Percentiles rank a stretch among this genome's conserved stretches.
phyloP scores from a whole-genome alignment of 2,888 invertebrate species.

The Nebria salina region DNA sequence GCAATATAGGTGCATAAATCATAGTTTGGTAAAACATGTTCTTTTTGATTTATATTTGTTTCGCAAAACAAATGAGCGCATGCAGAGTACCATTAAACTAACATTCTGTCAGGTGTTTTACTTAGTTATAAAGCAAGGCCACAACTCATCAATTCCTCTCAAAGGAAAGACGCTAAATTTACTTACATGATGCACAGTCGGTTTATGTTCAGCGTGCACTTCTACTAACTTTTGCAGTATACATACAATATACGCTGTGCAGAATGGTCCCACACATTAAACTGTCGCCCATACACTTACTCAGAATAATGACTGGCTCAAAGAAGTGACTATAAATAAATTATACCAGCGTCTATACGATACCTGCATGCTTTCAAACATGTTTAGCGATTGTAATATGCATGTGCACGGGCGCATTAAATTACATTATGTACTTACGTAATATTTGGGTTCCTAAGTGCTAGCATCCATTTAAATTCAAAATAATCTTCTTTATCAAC shows the following conservation, averaged over 20 bases:
- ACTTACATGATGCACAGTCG: background rate
- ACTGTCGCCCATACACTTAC: constrained; percentile 7
- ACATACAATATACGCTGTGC: background rate
- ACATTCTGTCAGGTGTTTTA: constrained; percentile 4
- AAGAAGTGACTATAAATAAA: constrained; percentile 13
- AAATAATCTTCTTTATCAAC: too few species aligned
- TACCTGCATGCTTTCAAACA: constrained; percentile 1
- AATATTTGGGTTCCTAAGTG: background rate
- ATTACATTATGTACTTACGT: background rate
- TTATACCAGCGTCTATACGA: background rate
- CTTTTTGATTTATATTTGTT: background rate
- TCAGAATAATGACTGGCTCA: constrained; percentile 16
- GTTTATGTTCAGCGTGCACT: constrained; percentile 7
- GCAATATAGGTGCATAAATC: too few species aligned
- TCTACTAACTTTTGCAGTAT: background rate
- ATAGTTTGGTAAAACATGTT: too few species aligned
- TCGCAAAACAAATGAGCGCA: background rate
- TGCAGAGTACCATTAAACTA: constrained; percentile 3
- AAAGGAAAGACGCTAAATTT: constrained; percentile 16
- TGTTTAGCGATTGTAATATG: background rate
- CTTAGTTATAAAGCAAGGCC: constrained; percentile 4
- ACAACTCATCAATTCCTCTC: background rate
- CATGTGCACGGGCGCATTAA: background rate
- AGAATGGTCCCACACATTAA: background rate
- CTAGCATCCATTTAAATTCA: background rate